Evolutionary conservation across 2,113 vertebrate species (phyloP).

Genomic region (Pteropus alecto): DNA sequence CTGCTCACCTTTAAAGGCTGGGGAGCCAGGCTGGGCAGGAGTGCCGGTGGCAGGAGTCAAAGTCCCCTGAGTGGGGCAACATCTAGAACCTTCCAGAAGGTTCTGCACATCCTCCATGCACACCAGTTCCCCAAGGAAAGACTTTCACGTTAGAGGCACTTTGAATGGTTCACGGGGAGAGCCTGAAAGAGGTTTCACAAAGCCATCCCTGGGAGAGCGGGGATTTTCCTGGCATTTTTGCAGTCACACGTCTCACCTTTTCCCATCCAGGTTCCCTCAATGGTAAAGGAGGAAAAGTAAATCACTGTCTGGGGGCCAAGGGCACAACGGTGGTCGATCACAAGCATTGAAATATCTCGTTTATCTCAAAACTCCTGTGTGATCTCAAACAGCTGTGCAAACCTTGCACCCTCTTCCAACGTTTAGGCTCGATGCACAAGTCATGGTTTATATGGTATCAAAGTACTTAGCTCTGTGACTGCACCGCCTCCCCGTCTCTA

Average conservation of each 20-base stretch:
- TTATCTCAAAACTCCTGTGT: neutral
- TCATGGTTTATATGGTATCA: rapidly evolving
- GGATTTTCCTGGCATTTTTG: neutral
- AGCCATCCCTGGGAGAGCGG: rapidly evolving
- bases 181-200: neutral
- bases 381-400: too few species aligned
- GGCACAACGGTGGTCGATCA: neutral
- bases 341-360: neutral
- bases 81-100: neutral
- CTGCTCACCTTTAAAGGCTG: neutral
- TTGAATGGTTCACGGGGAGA: neutral
- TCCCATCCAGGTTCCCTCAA: neutral
- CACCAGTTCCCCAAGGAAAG: too few species aligned
- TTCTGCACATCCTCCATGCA: neutral
- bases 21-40: neutral
- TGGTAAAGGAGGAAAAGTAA: neutral
- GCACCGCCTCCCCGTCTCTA: neutral
- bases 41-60: rapidly evolving
- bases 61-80: rapidly evolving
- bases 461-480: rapidly evolving
- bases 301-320: rapidly evolving
- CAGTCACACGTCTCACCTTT: rapidly evolving
- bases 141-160: neutral
- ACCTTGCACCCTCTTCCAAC: neutral
- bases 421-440: neutral